phyloP scores from a whole-genome alignment of 2,888 invertebrate genomes.

The Idaea straminata region DNA sequence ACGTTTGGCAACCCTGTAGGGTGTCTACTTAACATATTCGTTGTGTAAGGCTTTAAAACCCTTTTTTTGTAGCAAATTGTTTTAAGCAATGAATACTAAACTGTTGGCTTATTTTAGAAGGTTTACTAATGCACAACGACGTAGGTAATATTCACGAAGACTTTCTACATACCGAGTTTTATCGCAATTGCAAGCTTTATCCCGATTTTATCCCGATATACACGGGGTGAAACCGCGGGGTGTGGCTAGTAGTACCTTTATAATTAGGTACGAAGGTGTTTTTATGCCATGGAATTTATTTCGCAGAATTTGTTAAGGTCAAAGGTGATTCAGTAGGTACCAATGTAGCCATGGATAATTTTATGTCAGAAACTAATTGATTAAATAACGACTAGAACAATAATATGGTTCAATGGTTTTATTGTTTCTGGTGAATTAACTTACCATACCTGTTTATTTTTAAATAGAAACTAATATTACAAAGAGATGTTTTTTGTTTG shows the following conservation, averaged over 20 bases:
- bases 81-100: background rate
- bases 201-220: no score
- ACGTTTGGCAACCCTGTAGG: background rate
- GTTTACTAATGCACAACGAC: no score
- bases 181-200: no score
- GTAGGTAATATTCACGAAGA: no score
- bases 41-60: background rate
- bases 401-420: background rate
- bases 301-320: no score
- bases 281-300: background rate
- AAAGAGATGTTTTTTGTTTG: no score
- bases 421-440: background rate
- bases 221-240: no score
- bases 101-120: no score
- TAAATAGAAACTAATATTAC: no score
- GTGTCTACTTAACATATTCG: background rate
- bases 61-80: background rate
- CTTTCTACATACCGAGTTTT: no score
- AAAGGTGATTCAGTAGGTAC: background rate
- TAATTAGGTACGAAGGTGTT: no score
- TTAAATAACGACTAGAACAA: background rate
- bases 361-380: background rate
- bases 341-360: background rate
- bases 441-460: background rate
- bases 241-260: no score